These are phyloP conservation scores for Epicauta chinensis DNA, from an alignment of 1,140 invertebrate genomes.

Conservation along the genomic window DNA sequence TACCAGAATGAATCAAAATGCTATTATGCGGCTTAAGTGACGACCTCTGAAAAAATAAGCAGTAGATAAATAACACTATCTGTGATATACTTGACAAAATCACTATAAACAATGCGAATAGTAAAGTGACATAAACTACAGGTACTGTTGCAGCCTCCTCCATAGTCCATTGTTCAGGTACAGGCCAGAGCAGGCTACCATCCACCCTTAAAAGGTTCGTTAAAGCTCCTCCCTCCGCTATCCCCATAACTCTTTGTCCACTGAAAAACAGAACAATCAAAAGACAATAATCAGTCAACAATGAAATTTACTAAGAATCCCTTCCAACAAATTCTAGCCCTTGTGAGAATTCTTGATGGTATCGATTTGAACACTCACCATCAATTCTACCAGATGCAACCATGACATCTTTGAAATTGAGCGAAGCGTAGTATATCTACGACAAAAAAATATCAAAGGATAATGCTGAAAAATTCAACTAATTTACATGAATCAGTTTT, in stretches of 20 bases:
- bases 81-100: neutral
- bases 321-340: conserved; percentile 57
- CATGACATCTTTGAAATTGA: neutral
- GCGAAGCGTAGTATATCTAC: conserved; percentile 46
- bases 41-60: too few relatives aligned
- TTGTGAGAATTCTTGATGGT: too few relatives aligned
- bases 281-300: too few relatives aligned
- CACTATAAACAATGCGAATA: conserved; percentile 64
- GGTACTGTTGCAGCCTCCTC: conserved; percentile 86
- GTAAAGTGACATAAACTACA: conserved; percentile 76
- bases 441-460: conserved; percentile 53
- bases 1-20: too few relatives aligned
- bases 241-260: too few relatives aligned
- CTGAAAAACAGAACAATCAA: conserved; percentile 73
- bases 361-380: conserved; percentile 43
- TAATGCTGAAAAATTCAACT: too few relatives aligned
- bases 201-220: conserved; percentile 62
- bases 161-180: conserved; percentile 69
- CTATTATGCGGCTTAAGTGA: too few relatives aligned
- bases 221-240: neutral
- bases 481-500: conserved; percentile 40
- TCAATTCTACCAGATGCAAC: conserved; percentile 48
- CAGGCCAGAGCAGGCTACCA: conserved; percentile 81
- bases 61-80: too few relatives aligned
- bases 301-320: conserved; percentile 54